Evolutionary conservation across 2,113 vertebrate species (phyloP), one percentile per base, ranked within the genome.

Genomic region (Upupa epops): DNA sequence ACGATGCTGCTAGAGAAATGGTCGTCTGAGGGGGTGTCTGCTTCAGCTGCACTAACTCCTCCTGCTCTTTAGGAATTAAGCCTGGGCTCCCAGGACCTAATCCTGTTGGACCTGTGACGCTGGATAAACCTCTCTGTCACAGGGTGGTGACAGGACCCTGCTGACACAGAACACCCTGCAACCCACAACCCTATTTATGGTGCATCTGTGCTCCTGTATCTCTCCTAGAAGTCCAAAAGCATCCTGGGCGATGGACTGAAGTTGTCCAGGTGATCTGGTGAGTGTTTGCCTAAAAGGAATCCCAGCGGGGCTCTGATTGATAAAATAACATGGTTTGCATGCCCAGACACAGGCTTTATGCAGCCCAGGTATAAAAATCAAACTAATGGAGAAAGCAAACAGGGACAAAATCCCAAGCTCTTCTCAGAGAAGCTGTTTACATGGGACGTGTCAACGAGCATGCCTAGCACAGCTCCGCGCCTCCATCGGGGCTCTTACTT

Each of bases 401-500:
- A 73, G 9, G 37, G 73, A 66, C 70, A 94, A 89, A 92, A 90
- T 68, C 55, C 78, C 68, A 93, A 79, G 29, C 18, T 80, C 46
- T 89, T 81, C 83, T 89, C 72, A 89, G 15, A 31, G 49, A 89
- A 51, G 17, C 79, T 91, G 88, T 84, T 89, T 87, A 76, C 93
- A 93, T 80, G 89, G 68, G 59, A 95, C 63, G 70, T 85, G 75
- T 29, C 91, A 89, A 59, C 70, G 75, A 83, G 76, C 84, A 84
- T 63, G 65, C 59, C 72, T 89, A n/a, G n/a, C n/a, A n/a, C n/a
- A n/a, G n/a, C n/a, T n/a, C n/a, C n/a, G n/a, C 81, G 77, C 61
- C 61, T 84, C 68, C 58, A 68, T 42, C 71, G 66, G 16, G 12
- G 51, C 63, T 85, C 84, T 96, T 85, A 89, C 75, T 91, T 85